These are phyloP conservation scores for Aphis craccivora DNA, from an alignment of 1,140 invertebrate genomes.

Conservation along the genomic window DNA sequence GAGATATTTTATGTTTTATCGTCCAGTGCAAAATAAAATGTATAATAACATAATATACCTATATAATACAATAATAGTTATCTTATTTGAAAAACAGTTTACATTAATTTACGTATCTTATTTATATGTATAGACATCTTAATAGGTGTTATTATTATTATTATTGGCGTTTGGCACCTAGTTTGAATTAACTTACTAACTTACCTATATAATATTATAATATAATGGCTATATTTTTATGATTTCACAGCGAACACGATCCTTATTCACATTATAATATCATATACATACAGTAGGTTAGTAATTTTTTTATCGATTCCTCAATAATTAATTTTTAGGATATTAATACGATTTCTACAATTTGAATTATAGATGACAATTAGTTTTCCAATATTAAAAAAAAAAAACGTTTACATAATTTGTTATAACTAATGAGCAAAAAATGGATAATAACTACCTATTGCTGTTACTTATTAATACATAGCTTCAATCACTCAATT, in stretches of 20 bases:
- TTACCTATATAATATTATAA: no score
- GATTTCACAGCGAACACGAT: not conserved
- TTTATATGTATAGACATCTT: not conserved
- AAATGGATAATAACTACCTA: not conserved
- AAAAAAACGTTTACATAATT: not conserved
- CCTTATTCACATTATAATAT: not conserved
- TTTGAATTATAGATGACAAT: not conserved
- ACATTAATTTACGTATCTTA: not conserved
- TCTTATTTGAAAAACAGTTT: not conserved
- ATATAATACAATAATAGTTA: not conserved
- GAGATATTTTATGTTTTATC: not conserved
- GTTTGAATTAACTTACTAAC: not conserved
- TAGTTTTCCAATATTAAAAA: not conserved
- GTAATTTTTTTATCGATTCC: not conserved
- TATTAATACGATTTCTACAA: not conserved
- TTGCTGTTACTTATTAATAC: no score
- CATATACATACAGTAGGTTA: not conserved
- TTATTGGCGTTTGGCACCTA: not conserved
- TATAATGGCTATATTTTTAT: not conserved
- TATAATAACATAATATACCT: no score
- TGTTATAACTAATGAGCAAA: not conserved
- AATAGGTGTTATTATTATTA: constrained; percentile 1
- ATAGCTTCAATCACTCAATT: not conserved
- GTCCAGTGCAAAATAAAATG: not conserved
- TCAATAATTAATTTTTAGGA: not conserved